Base-by-base conservation (phyloP, 2,797 vertebrate species). In the Linurgus olivaceus region DNA sequence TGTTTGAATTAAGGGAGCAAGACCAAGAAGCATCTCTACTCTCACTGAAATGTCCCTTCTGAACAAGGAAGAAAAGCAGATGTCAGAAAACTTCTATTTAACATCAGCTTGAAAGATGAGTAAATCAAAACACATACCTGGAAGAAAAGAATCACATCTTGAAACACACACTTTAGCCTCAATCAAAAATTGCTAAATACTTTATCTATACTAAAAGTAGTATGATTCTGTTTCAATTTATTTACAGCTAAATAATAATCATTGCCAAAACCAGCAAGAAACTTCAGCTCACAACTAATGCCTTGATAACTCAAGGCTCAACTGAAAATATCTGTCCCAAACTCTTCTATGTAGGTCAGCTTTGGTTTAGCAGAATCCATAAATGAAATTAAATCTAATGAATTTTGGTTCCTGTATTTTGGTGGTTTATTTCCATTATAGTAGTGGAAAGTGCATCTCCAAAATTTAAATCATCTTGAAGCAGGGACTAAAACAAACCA, bases 81-180 rank as follows among this genome's bases (percentile, higher is more conserved):
- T 86, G 77, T 42, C 90, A 92, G 58, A 91, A 96, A 93, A 91
- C 75, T 81, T 96, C 70, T 92, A 73, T 66, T 93, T 83, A 88
- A 88, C 70, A 90, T 86, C 87, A 67, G 90, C 93, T 93, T 94
- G 66, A 66, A 88, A 95, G 85, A 57, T 88, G 93, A 93, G 50
- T 86, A 94, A 95, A 95, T 94, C 94, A 94, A 86, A 71, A 94
- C 88, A 94, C 35, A 94, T 16, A 94, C 91, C 93, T 93, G 96
- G 83, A 96, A 94, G 66, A 95, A 95, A 94, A 96, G 77, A 96
- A 94, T 86, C 90, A 93, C 70, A 94, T 86, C 88, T 94, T 95
- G 84, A 94, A 95, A 95, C 45, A 91, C 17, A 75, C 21, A 35
- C 82, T 94, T 86, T 21, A 42, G 67, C 86, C 79, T 92, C 59